Base-by-base conservation (phyloP, 2,797 vertebrate genomes). In the Cyprinella venusta region DNA sequence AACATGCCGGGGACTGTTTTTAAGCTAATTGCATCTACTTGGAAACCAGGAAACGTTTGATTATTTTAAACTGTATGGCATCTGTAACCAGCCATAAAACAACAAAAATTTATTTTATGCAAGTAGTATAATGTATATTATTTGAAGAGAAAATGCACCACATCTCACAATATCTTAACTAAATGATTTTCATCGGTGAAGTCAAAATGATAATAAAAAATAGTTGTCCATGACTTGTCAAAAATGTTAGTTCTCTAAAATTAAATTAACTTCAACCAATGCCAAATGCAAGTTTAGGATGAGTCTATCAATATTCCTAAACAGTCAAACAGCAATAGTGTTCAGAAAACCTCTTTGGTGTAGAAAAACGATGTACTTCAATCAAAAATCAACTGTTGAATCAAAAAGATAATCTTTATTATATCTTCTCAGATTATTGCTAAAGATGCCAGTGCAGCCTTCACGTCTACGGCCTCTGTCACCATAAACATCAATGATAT, bases 401-500 rank as follows among this genome's bases (percentile, higher is more conserved):
- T 59, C 5, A 21, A 50, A 21, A 52, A 16, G 0, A 56, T 56
- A n/a, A 40, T 10, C 15, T 12, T 82, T 1, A 18, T 69, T 80
- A 5, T 86, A 36, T 81, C 18, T 76, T 12, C 33, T 36, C 84
- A 99, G 98, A 93, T 99, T 30, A 82, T 96, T 79, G 98, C 96
- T 78, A 91, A 68, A 50, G 97, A 99, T 91, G 87, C 12, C 0
- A 30, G 90, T 0, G 0, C 19, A 2, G 2, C 0, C 21, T 93
- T 93, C 89, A 89, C 70, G 33, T 94, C 96, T 7, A 89, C 56
- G 0, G 97, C 97, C 30, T 94, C 75, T 0, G 95, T 99, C 84
- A 97, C 94, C 72, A 96, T 99, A 64, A 16, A 84, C 5, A 91
- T 99, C 82, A 90, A 79, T 6, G 97, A 99, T 79, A 85, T 50